Evolutionary conservation across 2,113 vertebrate genomes (phyloP), one percentile per base, ranked within the genome.

Genomic region (Nothobranchius kuhntae): DNA sequence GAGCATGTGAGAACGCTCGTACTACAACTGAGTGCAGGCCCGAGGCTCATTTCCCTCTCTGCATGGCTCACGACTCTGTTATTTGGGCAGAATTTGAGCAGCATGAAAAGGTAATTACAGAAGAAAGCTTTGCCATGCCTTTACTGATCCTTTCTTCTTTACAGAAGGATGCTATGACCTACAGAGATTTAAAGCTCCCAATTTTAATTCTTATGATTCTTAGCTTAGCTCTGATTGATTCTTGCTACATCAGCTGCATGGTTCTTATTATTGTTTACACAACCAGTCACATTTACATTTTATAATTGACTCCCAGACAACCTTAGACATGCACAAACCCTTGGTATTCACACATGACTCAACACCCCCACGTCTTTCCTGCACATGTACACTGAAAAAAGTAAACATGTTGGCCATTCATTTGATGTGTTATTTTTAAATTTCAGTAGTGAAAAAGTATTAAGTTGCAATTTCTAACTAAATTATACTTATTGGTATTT

Each of bases 101-200:
- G 57, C 68, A 81, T 78, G 61, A 67, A 75, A 65, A 82, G 59
- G 82, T 80, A 75, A 88, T 89, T 81, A 80, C 44, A 82, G 51
- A 26, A 64, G 59, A 80, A 75, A 71, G 53, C 51, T 53, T 53
- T 44, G 53, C 47, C 44, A 54, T 6, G 21, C 15, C 30, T 60
- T 61, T 63, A 51, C 58, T 24, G 21, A 36, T 73, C 59, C 30
- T 30, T 60, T 52, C 61, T 73, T 64, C 50, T 62, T 53, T 26
- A 60, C 38, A 21, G 47, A 51, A 59, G 17, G 47, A 61, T 26
- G 46, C 36, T 53, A 13, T 46, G 63, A 63, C 50, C 73, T 51
- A 13, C 55, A 66, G 50, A 61, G 52, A 69, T 58, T 50, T 72
- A 36, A 38, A 67, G 40, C 11, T 42, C 21, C 50, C 42, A 12